Conservation (phyloP, 2,888 invertebrate genomes). For the Melanchra persicariae region DNA sequence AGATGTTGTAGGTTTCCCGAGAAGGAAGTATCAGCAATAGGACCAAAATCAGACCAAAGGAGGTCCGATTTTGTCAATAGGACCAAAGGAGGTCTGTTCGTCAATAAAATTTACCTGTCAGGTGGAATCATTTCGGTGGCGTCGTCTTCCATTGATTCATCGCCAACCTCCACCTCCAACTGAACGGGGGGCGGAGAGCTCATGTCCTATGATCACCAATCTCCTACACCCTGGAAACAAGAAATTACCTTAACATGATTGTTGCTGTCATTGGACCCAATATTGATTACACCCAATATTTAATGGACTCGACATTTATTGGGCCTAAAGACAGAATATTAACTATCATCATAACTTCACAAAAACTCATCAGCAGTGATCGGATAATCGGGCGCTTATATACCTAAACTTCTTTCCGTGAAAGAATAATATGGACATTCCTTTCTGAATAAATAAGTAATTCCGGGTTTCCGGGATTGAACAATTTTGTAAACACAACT, state of each 20-base stretch:
- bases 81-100: neutral
- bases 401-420: too few relatives aligned
- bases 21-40: too few relatives aligned
- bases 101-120: conserved; percentile 80
- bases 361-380: neutral
- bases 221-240: conserved; percentile 60
- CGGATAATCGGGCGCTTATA: too few relatives aligned
- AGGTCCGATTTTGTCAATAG: neutral
- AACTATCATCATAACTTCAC: neutral
- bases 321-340: neutral
- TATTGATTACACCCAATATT: too few relatives aligned
- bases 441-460: too few relatives aligned
- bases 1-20: too few relatives aligned
- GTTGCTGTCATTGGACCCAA: neutral
- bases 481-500: too few relatives aligned
- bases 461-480: too few relatives aligned
- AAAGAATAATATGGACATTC: too few relatives aligned
- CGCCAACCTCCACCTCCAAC: conserved; percentile 86
- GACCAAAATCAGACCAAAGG: neutral
- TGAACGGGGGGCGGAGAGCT: conserved; percentile 86
- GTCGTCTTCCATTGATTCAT: conserved; percentile 87
- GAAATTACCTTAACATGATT: neutral
- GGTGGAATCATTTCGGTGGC: conserved; percentile 82
- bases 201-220: conserved; percentile 78
- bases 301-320: too few relatives aligned